Base-by-base conservation (phyloP, 2,888 invertebrate genomes). In the Epiperipatus broadwayi region DNA sequence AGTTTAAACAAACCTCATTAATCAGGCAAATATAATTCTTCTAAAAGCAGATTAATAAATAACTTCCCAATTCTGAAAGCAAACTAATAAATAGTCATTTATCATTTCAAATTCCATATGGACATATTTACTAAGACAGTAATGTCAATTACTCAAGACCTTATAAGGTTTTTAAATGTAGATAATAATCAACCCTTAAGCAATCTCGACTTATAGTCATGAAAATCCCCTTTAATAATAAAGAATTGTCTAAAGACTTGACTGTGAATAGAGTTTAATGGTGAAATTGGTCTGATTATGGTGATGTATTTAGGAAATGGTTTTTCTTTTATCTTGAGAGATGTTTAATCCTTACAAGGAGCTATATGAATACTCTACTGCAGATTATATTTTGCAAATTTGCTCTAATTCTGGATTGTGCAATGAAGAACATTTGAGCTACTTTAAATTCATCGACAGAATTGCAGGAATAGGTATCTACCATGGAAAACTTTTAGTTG, bases 281-380 rank as follows among this genome's bases (percentile, higher is more conserved):
- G 87, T 3, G 97, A 97, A 65, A 80, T 85, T 29, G 93, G 93
- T 12, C 60, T 75, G 64, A 95, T 64, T 95, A 95, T 61, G 93
- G 93, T 40, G 93, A 93, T 12, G 69, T 93, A 37, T 84, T 91
- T 1, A 70, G 95, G 43, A 95, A 97, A 64, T 95, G 93, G 91
- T 97, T 97, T 68, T 97, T 91, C 68, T 95, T 19, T 66, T 97
- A 8, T 95, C 93, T 1, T 91, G 91, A 62, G 95, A 97, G 68
- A 93, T 97, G 89, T 97, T 97, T 65, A 97, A 97, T 68, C 97
- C 97, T 0, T 97, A 95, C 62, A 97, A 97, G 64, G 95, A 95
- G 0, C 70, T 97, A 39, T 97, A 97, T 66, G 95, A 97, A 64
- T 97, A 97, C 68, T 93, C 93, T 1, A 95, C 95, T 4, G 91